These are phyloP conservation scores for Scelioninae gen. 1 DNA, from an alignment of 2,888 invertebrate genomes.

Conservation along the genomic window DNA sequence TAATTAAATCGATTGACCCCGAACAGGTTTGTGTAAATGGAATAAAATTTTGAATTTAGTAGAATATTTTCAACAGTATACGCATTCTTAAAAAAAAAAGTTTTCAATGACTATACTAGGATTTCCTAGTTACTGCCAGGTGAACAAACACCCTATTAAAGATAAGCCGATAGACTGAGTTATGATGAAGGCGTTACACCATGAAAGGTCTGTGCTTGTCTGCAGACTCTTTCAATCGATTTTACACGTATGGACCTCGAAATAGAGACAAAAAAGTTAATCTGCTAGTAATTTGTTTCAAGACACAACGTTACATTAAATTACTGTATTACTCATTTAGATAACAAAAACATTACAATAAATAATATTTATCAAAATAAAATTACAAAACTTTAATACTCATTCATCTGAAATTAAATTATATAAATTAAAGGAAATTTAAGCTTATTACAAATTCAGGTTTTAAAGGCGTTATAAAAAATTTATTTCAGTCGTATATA, in stretches of 20 bases:
- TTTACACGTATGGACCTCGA: conserved; percentile 79
- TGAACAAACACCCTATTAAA: conserved; percentile 38
- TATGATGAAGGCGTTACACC: conserved; percentile 75
- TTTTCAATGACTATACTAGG: conserved; percentile 18
- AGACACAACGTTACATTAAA: not conserved
- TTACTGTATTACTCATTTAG: not conserved
- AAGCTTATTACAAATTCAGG: too few species aligned
- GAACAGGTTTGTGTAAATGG: too few species aligned
- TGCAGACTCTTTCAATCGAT: conserved; percentile 80
- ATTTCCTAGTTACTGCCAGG: conserved; percentile 44
- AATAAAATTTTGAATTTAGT: not conserved
- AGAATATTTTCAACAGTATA: too few species aligned
- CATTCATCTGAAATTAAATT: too few species aligned
- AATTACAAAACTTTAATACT: too few species aligned
- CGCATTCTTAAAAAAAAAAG: not conserved
- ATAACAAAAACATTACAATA: too few species aligned
- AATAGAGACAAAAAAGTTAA: conserved; percentile 15
- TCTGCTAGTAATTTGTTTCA: conserved; percentile 8
- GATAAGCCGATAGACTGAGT: conserved; percentile 69
- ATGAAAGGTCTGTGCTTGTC: conserved; percentile 78
- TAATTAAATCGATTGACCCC: too few species aligned
- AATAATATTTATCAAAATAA: too few species aligned
- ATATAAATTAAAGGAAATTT: too few species aligned
- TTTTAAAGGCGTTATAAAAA: too few species aligned
- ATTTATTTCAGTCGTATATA: too few species aligned